Conservation (phyloP, 2,113 vertebrate species). For the Prunella fulvescens region DNA sequence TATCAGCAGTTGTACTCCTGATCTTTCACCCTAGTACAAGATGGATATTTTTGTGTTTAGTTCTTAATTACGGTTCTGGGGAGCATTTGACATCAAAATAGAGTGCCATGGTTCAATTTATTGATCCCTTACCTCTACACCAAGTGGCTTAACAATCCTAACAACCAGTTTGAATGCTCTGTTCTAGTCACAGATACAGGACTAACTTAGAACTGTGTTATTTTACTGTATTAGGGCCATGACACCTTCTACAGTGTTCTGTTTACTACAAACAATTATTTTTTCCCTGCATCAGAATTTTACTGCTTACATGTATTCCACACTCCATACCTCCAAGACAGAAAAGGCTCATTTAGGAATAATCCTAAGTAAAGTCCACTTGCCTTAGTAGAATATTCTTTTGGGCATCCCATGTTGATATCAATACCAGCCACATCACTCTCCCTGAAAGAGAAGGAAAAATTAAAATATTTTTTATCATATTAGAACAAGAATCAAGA, state of each 20-base stretch:
- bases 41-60: not conserved
- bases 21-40: not conserved
- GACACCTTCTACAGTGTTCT: not conserved
- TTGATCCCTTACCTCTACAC: not conserved
- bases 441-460: slow-evolving; percentile 74
- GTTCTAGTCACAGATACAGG: not conserved
- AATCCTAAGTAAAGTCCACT: slow-evolving; percentile 4
- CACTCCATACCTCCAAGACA: not conserved
- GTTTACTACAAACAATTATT: not conserved
- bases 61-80: not conserved
- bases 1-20: not conserved
- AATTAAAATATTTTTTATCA: not conserved
- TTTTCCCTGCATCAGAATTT: not conserved
- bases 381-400: slow-evolving; percentile 98
- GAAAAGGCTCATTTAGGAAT: not conserved
- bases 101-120: not conserved
- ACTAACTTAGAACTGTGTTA: not conserved
- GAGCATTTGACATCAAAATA: not conserved
- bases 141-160: not conserved
- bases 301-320: not conserved
- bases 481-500: not conserved
- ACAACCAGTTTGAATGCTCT: not conserved
- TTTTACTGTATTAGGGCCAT: not conserved
- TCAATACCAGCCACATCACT: slow-evolving; percentile 92
- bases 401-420: slow-evolving; percentile 97